Base-by-base conservation (phyloP, 2,888 invertebrate species). In the Clusia tigrina region DNA sequence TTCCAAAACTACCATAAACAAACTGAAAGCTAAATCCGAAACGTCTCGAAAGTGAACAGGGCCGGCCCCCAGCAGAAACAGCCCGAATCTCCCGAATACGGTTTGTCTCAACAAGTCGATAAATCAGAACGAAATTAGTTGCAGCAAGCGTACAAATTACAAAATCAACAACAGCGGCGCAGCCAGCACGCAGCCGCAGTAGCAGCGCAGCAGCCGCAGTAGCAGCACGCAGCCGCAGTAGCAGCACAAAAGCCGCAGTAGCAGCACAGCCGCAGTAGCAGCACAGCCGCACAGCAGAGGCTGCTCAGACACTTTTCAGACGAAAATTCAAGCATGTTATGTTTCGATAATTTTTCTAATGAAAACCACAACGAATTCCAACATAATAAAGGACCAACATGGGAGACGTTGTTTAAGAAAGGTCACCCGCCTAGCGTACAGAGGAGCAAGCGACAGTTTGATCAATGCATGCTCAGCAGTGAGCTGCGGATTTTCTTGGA, bases 71-170 rank as follows among this genome's bases (percentile, higher is more conserved):
- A 32, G n/a, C 42, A 42, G n/a, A 42, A 32, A 32, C 6, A 6
- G 32, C 32, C 6, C 32, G 32, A 32, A 32, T n/a, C 10, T 42
- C 42, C n/a, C 42, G n/a, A 15, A 15, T n/a, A n/a, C 42, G n/a
- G n/a, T 48, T 18, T 54, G 51, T 17, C 38, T 67, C 67, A 65
- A 64, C 66, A 59, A 58, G 57, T 59, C 61, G 64, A 67, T 69
- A 67, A 69, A 65, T 69, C 67, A 69, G 64, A 5, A 18, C 46
- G 51, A 64, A 58, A 55, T 63, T 61, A 55, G 57, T 63, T 61
- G 64, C 65, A 57, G 64, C 65, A 54, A 60, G 60, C 64, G 52
- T 60, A 66, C 61, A 67, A 69, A 69, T 69, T 66, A 65, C 61
- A 67, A 66, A 69, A 62, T 64, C 64, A 60, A 60, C 62, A 63